Evolutionary conservation across 2,113 vertebrate species (phyloP).

Genomic region (Seriola rivoliana): DNA sequence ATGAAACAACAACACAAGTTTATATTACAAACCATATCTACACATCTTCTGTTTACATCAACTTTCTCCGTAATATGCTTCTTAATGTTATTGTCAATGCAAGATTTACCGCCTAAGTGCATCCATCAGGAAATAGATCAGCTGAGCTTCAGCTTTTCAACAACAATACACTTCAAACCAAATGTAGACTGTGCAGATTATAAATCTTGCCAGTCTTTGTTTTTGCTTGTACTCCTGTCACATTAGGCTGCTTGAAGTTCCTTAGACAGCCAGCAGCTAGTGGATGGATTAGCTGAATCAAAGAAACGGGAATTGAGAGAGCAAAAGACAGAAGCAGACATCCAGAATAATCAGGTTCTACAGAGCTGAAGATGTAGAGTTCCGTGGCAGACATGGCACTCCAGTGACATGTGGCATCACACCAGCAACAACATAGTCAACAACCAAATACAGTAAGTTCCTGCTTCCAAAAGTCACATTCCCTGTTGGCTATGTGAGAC

Average conservation of each 20-base stretch:
- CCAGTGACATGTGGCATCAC: neutral
- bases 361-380: neutral
- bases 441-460: conserved; percentile 16
- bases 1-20: neutral
- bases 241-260: neutral
- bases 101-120: neutral
- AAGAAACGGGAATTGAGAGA: neutral
- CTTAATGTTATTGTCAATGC: neutral
- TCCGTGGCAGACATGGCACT: neutral
- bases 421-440: neutral
- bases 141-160: neutral
- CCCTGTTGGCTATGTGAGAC: neutral
- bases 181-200: neutral
- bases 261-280: neutral
- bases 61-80: neutral
- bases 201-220: neutral
- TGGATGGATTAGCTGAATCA: neutral
- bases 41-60: neutral
- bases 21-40: neutral
- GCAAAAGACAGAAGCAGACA: neutral
- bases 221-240: neutral
- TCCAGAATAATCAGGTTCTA: conserved; percentile 56
- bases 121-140: conserved; percentile 1
- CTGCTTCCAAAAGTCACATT: conserved; percentile 27
- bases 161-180: conserved; percentile 8